Base-by-base conservation (phyloP, 2,797 vertebrate genomes). In the Tenualosa thibaudeaui region DNA sequence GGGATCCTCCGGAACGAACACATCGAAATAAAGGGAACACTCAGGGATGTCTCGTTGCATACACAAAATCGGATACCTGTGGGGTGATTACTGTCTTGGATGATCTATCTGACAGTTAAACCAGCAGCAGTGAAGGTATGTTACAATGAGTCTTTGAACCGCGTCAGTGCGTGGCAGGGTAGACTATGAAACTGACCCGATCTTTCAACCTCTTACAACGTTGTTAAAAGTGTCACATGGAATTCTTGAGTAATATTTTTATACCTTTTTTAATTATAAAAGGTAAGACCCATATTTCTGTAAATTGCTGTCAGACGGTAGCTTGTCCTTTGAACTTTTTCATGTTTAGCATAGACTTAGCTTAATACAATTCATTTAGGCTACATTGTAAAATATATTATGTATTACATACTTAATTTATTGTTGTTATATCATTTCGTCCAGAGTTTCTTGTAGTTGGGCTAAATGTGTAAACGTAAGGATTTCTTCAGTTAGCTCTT, bases 51-150 rank as follows among this genome's bases (percentile, higher is more conserved):
- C 60, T 9, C 50, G 10, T 53, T 31, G 51, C 26, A 49, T 65
- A 40, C 1, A 9, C 50, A 51, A 54, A 49, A 60, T 81, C 50
- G 68, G 81, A 86, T 15, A 54, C 10, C 50, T 40, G 40, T 50
- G 71, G 15, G 81, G 37, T 83, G 84, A 78, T 58, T 24, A 54
- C 49, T n/a, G 56, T 51, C 53, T 51, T 54, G 0, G 46, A 46
- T 26, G 1, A 40, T 40, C 43, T 49, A 81, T 40, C 62, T 22
- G 60, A 12, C n/a, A 54, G 51, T 78, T 43, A 81, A 65, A 84
- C 49, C 58, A 58, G 46, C 51, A 50, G 40, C 19, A 37, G 68
- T 81, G 24, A 51, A 83, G 86, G 82, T 86, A 88, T 81, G 86
- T 81, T 58, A 40, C 40, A 24, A 82, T 81, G 15, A 31, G 31